Conservation (phyloP, 2,113 vertebrate genomes). For the Amia ocellicauda region DNA sequence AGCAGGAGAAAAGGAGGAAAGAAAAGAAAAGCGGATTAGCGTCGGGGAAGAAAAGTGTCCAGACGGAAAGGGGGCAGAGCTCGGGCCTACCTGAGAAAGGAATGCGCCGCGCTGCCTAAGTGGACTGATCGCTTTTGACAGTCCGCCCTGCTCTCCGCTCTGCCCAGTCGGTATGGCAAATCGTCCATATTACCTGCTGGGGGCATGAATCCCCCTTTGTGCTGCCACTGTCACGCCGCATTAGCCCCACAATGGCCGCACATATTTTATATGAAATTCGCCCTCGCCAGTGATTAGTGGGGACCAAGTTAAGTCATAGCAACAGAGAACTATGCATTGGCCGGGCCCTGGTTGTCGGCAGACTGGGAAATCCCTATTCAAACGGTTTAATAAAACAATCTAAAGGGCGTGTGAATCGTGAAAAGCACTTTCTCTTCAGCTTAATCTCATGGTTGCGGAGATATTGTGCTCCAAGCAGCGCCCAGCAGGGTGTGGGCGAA, state of each 20-base stretch:
- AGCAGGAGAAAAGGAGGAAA: conserved; percentile 12
- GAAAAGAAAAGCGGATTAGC: conserved; percentile 43
- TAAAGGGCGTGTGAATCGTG: conserved; percentile 99
- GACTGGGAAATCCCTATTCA: conserved; percentile 97
- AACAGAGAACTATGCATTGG: conserved; percentile 96
- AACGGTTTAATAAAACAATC: conserved; percentile 93
- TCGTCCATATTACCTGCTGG: conserved; percentile 91
- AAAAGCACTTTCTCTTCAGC: conserved; percentile 92
- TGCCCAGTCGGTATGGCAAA: conserved; percentile 76
- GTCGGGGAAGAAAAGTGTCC: conserved; percentile 12
- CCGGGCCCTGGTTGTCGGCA: conserved; percentile 80
- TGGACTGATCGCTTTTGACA: conserved; percentile 64
- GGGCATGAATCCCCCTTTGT: conserved; percentile 95
- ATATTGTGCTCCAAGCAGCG: conserved; percentile 89
- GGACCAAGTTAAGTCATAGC: conserved; percentile 98
- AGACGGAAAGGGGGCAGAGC: conserved; percentile 56
- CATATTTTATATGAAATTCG: conserved; percentile 99
- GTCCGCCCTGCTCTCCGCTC: conserved; percentile 61
- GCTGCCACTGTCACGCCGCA: conserved; percentile 86
- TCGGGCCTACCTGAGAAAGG: conserved; percentile 72
- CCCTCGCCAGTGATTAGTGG: conserved; percentile 95
- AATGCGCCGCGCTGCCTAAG: conserved; percentile 60
- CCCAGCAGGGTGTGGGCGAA: conserved; percentile 82
- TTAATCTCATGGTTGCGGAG: conserved; percentile 96
- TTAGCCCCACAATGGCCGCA: conserved; percentile 87